Percentiles rank a stretch among this genome's conserved stretches.
phyloP scores from a whole-genome alignment of 2,888 invertebrate species.

The Xylocampa areola region DNA sequence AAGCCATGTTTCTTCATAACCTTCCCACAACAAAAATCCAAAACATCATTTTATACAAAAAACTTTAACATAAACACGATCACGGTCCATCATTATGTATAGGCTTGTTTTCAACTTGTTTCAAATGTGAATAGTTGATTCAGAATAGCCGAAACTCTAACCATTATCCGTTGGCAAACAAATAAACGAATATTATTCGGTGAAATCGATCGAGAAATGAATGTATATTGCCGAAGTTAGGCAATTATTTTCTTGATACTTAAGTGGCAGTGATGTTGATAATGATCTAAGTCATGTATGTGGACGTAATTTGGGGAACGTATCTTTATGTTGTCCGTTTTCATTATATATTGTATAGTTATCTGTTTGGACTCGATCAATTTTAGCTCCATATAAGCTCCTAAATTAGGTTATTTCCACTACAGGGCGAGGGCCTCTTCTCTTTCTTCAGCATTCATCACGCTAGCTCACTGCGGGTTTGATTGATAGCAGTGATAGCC shows the following conservation, averaged over 20 bases:
- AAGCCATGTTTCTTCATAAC: not conserved
- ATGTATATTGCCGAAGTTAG: constrained; percentile 56
- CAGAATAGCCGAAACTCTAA: constrained; percentile 53
- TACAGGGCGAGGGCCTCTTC: too few species aligned
- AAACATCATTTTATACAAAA: constrained; percentile 48
- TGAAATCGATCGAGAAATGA: constrained; percentile 54
- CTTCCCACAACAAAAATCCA: constrained; percentile 16
- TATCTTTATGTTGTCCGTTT: constrained; percentile 3
- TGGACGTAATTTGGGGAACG: constrained; percentile 1
- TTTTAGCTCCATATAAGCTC: too few species aligned
- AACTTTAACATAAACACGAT: constrained; percentile 57
- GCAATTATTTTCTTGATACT: constrained; percentile 54
- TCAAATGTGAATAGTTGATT: constrained; percentile 62
- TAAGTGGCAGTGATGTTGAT: constrained; percentile 49
- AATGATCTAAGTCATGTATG: constrained; percentile 26
- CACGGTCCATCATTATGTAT: constrained; percentile 53
- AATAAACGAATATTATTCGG: constrained; percentile 60
- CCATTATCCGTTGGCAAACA: constrained; percentile 58
- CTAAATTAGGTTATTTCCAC: too few species aligned
- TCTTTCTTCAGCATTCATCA: too few species aligned
- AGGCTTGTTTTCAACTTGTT: constrained; percentile 55
- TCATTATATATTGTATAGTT: not conserved
- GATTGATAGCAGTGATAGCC: too few species aligned
- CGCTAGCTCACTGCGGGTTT: too few species aligned
- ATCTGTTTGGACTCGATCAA: too few species aligned